Evolutionary conservation across 2,113 vertebrate genomes (phyloP), one percentile per base, ranked within the genome.

Genomic region (Barbus barbus): DNA sequence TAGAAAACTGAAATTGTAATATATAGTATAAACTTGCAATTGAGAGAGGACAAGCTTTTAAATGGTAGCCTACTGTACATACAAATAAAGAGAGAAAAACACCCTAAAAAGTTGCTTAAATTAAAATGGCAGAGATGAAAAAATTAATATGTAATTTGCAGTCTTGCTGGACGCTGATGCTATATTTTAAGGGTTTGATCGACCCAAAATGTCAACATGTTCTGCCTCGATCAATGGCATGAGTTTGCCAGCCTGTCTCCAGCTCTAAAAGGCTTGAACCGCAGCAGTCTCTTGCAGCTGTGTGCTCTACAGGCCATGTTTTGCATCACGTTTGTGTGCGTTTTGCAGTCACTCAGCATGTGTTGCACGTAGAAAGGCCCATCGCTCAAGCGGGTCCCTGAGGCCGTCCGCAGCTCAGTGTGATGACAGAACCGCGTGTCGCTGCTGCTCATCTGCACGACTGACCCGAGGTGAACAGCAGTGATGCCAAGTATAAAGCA

Each of bases 321-420:
- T 67, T 67, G 26, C 14, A 33, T 33, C 63, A 71, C 5, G 65
- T 38, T 38, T 71, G 41, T 67, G 41, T 67, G 56, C 20, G 58
- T 51, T 72, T 44, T 14, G 46, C 33, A 13, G 28, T 33, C 48
- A 24, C 77, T 87, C 85, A 48, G 67, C 65, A 83, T 85, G 87
- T 85, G 80, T 71, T 65, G 71, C 84, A 73, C 72, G 71, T 82
- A 88, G 77, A 72, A 41, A 63, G 87, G 56, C 53, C 53, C 41
- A 58, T 81, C 72, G 22, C 65, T 83, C 46, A 38, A 71, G 22
- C 6, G 5, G 11, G 33, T 82, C 83, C 65, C 75, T 24, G 31
- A 79, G 79, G 73, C 83, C 48, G 20, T 14, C n/a, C 41, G 61
- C 28, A 56, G 12, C 77, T 63, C 41, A 16, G 61, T 41, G 31